Evolutionary conservation across 92 coral and sea anemone genomes (phyloP), one percentile per base, ranked within the genome.

Genomic region (Plumapathes pennacea): DNA sequence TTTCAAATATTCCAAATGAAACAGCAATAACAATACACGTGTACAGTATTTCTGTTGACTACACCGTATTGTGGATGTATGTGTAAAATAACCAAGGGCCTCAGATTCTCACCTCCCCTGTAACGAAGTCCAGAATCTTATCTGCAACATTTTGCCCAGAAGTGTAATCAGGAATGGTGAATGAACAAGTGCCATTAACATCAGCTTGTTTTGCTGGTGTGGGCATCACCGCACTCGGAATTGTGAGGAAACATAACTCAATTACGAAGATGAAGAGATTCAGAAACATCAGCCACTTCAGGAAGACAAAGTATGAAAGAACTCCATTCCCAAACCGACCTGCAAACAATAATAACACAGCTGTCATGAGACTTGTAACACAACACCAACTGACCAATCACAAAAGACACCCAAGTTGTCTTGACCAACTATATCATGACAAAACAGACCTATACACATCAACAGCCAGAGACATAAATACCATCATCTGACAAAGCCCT

Each of bases 291-390:
- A 94, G 66, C 99, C 99, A 94, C 54, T 94, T 94, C 15, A 94
- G 89, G 66, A 94, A 94, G 29, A 88, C 71, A 65, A 94, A 94
- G 68, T 84, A 94, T 20, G 99, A 94, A 28, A 94, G 47, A 17
- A 94, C 99, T 47, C 99, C 99, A 77, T 94, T 94, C 41, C 99
- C 99, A 89, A 94, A 94, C n/a, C 85, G 99, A 50, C 99, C 99
- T 94, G 77, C 27, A 69, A 74, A 48, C 25, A 11, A 11, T 0
- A 25, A 10, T n/a, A 0, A 36, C 6, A 14, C 8, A n/a, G 28
- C 18, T 2, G 14, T 46, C 12, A 6, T 3, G 22, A 43, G 50
- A 10, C 17, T 7, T 10, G 12, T 43, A 14, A 43, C 17, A 25
- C n/a, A n/a, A n/a, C n/a, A n/a, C n/a, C n/a, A n/a, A n/a, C n/a